A percentile compares a stretch with the other conserved stretches of the same genome.
Conservation (phyloP, 2,113 vertebrate genomes). For the Rhinopomastus cyanomelas region DNA sequence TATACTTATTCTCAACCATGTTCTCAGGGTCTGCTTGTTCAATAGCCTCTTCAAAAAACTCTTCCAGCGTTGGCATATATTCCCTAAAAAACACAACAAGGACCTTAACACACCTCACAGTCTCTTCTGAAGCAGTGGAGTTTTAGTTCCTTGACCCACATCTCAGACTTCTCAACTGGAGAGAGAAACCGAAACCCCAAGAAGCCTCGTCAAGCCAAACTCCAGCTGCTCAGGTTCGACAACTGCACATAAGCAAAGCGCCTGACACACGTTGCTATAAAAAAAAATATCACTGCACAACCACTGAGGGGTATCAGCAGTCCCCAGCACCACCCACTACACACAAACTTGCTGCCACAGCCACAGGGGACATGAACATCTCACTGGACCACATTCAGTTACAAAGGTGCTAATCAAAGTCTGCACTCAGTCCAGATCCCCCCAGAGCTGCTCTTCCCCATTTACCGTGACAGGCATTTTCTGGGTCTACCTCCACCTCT, state of each 20-base stretch:
- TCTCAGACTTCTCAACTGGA: neutral
- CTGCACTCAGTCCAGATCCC: neutral
- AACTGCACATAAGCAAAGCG: neutral
- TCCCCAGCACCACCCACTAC: accelerated
- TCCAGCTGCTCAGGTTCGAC: neutral
- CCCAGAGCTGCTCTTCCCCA: neutral
- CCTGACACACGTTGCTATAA: neutral
- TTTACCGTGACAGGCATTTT: neutral
- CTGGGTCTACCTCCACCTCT: neutral
- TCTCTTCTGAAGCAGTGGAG: neutral
- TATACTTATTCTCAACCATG: slow-evolving; percentile 98
- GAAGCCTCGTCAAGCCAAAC: too few species aligned
- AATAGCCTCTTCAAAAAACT: slow-evolving; percentile 97
- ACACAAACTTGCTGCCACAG: neutral
- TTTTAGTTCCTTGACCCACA: neutral
- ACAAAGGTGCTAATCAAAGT: neutral
- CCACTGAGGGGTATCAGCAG: neutral
- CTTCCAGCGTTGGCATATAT: slow-evolving; percentile 95
- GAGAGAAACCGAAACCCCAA: neutral
- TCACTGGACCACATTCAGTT: accelerated
- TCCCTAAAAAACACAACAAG: slow-evolving; percentile 77
- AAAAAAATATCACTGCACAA: neutral
- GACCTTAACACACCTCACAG: neutral
- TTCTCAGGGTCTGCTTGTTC: slow-evolving; percentile 96
- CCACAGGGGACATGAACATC: neutral